A percentile compares a stretch with the other conserved stretches of the same genome.
Conservation (phyloP, 2,888 invertebrate species). For the Ichneumon xanthorius region DNA sequence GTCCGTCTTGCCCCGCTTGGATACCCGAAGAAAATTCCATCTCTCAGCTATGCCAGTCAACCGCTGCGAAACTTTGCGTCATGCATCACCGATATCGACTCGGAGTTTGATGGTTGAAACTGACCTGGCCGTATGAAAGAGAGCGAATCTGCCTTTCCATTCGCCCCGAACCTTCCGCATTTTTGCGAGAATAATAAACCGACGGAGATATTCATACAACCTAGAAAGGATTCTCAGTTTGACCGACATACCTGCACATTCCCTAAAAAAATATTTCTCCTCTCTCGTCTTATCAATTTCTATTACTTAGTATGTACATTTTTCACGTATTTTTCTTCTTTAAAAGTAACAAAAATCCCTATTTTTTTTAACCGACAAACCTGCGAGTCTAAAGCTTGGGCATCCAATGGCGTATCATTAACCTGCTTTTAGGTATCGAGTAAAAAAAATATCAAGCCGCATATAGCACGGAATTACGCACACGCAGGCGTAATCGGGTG, state of each 20-base stretch:
- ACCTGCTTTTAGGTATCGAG: too few species aligned
- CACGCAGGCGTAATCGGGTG: too few species aligned
- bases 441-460: too few species aligned
- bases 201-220: not conserved
- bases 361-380: not conserved
- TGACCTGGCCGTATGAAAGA: not conserved
- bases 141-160: not conserved
- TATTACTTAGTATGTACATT: not conserved
- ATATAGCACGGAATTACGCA: too few species aligned
- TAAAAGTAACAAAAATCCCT: not conserved
- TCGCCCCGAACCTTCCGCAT: not conserved
- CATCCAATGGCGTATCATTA: too few species aligned
- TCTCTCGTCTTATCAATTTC: not conserved
- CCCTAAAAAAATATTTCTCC: too few species aligned
- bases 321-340: too few species aligned
- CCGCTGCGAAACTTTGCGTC: not conserved
- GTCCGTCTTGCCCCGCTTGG: not conserved
- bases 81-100: not conserved
- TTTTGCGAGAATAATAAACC: not conserved
- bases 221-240: not conserved
- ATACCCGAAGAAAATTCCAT: constrained; percentile 18
- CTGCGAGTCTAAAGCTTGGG: too few species aligned
- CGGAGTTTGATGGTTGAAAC: not conserved
- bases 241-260: not conserved
- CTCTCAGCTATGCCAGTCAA: not conserved